These are phyloP conservation scores for Kryphioiulus occultus DNA, from an alignment of 2,888 invertebrate genomes.

Conservation along the genomic window DNA sequence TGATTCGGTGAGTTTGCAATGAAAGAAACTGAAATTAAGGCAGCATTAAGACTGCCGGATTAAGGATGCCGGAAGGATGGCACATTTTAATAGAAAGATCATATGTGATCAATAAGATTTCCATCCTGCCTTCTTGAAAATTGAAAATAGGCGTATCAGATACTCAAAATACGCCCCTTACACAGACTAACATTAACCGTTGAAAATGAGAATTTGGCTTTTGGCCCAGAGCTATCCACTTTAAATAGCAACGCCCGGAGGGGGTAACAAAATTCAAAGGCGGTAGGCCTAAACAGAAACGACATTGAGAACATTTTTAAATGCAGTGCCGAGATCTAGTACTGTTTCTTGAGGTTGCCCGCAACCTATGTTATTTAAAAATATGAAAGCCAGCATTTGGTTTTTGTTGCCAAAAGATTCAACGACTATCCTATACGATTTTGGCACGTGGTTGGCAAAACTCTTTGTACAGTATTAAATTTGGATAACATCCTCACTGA, in stretches of 20 bases:
- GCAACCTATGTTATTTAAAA: not conserved
- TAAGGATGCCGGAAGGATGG: not conserved
- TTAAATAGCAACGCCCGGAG: not conserved
- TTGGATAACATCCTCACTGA: too few species aligned
- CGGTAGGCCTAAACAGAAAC: not conserved
- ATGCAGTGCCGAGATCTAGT: not conserved
- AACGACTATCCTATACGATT: not conserved
- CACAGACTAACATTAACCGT: not conserved
- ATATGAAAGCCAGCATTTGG: not conserved
- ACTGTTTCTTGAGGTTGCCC: not conserved
- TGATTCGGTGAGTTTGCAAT: not conserved
- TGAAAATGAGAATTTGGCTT: not conserved
- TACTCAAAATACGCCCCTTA: not conserved
- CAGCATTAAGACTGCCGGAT: not conserved
- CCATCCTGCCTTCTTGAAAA: not conserved
- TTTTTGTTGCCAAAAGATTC: not conserved
- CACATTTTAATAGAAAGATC: not conserved
- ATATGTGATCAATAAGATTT: not conserved
- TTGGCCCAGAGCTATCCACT: not conserved
- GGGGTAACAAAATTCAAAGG: not conserved
- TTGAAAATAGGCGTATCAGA: not conserved
- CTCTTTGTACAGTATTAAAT: not conserved
- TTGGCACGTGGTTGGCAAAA: not conserved
- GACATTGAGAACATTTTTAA: conserved; percentile 4
- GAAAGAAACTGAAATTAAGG: not conserved